phyloP scores from a whole-genome alignment of 2,888 invertebrate genomes.

The Itoplectis maculator region DNA sequence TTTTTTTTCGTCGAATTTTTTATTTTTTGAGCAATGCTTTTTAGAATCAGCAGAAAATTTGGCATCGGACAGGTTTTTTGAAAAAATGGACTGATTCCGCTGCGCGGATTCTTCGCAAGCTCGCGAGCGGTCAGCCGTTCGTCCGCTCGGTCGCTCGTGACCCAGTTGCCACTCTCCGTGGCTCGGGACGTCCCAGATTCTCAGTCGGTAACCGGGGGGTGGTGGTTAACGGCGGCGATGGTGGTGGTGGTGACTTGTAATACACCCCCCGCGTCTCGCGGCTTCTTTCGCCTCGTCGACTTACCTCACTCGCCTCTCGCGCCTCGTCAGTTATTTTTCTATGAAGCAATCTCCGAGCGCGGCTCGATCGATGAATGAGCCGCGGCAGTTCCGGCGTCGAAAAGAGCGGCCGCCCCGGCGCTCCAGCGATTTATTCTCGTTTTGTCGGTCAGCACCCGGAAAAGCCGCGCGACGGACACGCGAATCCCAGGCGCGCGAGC shows the following conservation, averaged over 20 bases:
- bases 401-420: not conserved
- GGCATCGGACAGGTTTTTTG: too few relatives aligned
- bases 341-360: constrained; percentile 1
- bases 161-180: constrained; percentile 78
- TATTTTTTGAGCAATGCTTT: too few relatives aligned
- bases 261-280: not conserved
- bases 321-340: constrained; percentile 29
- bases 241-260: not conserved
- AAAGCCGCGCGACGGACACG: constrained; percentile 4
- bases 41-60: too few relatives aligned
- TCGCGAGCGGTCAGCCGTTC: constrained; percentile 29
- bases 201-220: constrained; percentile 17
- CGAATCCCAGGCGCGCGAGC: not conserved
- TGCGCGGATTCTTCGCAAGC: not conserved
- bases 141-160: constrained; percentile 74
- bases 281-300: constrained; percentile 16
- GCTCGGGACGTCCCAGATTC: constrained; percentile 79
- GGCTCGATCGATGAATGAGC: constrained; percentile 11
- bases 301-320: not conserved
- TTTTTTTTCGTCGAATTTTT: too few relatives aligned
- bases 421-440: constrained; percentile 15
- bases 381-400: constrained; percentile 6
- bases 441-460: constrained; percentile 11
- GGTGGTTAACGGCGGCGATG: not conserved
- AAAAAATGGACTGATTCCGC: too few relatives aligned